Conservation (phyloP, 1,140 invertebrate species). For the Scylla paramamosain region DNA sequence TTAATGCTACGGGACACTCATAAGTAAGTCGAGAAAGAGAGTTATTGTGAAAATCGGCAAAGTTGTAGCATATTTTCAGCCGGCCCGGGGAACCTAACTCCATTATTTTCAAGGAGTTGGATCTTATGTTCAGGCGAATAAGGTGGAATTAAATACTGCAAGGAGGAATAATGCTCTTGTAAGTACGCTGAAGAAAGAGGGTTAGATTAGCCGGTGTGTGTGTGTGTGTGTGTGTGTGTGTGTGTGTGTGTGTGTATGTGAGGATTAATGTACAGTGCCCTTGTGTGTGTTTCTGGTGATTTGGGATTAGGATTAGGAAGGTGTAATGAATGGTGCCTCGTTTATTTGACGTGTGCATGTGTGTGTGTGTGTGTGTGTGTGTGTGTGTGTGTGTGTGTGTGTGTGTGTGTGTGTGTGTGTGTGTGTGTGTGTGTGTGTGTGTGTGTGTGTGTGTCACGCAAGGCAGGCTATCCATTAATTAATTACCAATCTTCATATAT, state of each 20-base stretch:
- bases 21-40: constrained; percentile 24
- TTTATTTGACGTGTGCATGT: background rate
- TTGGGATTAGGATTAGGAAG: background rate
- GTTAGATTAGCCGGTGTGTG: constrained; percentile 19
- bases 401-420: background rate
- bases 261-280: background rate
- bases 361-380: constrained; percentile 37
- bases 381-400: constrained; percentile 32
- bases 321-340: no score
- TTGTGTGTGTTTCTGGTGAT: background rate
- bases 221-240: constrained; percentile 28
- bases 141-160: constrained; percentile 57
- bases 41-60: constrained; percentile 48
- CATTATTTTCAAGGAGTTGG: constrained; percentile 49
- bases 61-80: constrained; percentile 52
- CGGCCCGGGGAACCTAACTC: background rate
- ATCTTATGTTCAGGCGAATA: constrained; percentile 56
- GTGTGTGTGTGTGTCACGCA: no score
- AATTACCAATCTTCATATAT: no score
- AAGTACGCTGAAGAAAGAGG: constrained; percentile 33
- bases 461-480: no score
- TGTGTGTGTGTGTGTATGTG: background rate
- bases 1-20: background rate
- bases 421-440: no score
- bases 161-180: constrained; percentile 49